These are phyloP conservation scores for Acanthurus leucopareius DNA, from an alignment of 2,797 vertebrate species.

Conservation along the genomic window DNA sequence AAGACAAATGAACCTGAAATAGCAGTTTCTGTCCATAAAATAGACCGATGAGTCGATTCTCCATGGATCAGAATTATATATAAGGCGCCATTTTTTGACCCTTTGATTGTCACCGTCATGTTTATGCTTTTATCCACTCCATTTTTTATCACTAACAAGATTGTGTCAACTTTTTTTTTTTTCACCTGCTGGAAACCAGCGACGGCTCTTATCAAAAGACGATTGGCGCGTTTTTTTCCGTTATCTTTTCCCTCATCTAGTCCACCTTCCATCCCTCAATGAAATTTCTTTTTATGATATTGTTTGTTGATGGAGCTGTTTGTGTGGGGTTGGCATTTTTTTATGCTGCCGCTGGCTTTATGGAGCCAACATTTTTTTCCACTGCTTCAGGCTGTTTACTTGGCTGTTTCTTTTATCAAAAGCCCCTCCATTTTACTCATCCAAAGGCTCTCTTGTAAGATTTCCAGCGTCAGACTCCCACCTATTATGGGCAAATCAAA, in stretches of 20 bases:
- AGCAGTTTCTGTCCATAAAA: neutral
- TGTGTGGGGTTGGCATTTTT: conserved; percentile 48
- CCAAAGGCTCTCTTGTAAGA: conserved; percentile 33
- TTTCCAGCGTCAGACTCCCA: conserved; percentile 20
- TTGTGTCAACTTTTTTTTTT: neutral
- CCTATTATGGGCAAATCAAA: conserved; percentile 19
- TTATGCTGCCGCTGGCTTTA: conserved; percentile 36
- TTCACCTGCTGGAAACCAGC: neutral
- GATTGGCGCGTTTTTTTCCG: neutral
- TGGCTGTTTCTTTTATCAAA: conserved; percentile 42
- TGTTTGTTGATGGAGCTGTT: conserved; percentile 53
- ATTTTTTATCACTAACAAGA: neutral
- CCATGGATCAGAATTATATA: neutral
- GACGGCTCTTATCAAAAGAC: conserved; percentile 3
- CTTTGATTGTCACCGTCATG: neutral
- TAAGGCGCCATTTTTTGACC: neutral
- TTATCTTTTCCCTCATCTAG: conserved; percentile 9
- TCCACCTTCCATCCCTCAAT: conserved; percentile 33
- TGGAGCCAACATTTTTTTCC: conserved; percentile 47
- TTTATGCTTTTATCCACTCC: neutral
- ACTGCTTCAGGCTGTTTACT: conserved; percentile 65
- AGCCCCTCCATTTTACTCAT: conserved; percentile 42
- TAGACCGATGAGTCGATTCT: neutral
- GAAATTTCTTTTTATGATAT: conserved; percentile 45
- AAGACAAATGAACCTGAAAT: conserved; percentile 24